Base-by-base conservation (phyloP, 1,140 invertebrate species). In the Drosophila navojoa region DNA sequence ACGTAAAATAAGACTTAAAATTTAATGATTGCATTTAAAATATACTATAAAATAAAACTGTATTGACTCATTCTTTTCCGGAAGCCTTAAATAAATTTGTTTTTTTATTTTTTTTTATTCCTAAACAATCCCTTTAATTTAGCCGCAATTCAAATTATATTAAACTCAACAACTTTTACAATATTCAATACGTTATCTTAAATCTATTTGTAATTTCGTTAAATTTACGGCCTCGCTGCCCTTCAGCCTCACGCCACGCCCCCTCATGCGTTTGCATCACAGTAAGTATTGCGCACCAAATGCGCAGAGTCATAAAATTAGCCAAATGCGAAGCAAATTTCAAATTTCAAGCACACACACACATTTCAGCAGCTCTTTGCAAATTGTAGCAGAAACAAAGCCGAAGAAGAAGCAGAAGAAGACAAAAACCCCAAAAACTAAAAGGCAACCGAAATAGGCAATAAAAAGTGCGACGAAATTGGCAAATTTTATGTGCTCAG, bases 401-500 rank as follows among this genome's bases (percentile, higher is more conserved):
- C 5, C 16, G 57, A 32, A 59, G 42, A 16, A 45, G 42, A 16
- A n/a, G 42, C 4, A 44, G 15, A 44, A 15, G 15, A 44, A 55
- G 15, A 67, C 13, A 61, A 27, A 59, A 57, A 63, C 45, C 53
- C 40, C 40, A 70, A 38, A 38, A 72, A 62, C 54, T 45, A 82
- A 68, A 78, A 79, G 53, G 54, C 79, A 82, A 49, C 74, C 71
- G 67, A 35, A 78, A 45, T 60, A 66, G 63, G 71, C 62, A 59
- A 60, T 38, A 73, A 61, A 38, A 61, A 32, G 50, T 45, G 71
- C 67, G 66, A 63, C 62, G 45, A 81, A 85, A 87, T 85, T 85
- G 71, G 78, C 75, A 76, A 85, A 85, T 80, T 85, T 78, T 81
- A 81, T 85, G 81, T 87, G 81, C 82, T 40, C 15, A 53, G 62